Base-by-base conservation (phyloP, 2,113 vertebrate species). In the Heterocephalus glaber region DNA sequence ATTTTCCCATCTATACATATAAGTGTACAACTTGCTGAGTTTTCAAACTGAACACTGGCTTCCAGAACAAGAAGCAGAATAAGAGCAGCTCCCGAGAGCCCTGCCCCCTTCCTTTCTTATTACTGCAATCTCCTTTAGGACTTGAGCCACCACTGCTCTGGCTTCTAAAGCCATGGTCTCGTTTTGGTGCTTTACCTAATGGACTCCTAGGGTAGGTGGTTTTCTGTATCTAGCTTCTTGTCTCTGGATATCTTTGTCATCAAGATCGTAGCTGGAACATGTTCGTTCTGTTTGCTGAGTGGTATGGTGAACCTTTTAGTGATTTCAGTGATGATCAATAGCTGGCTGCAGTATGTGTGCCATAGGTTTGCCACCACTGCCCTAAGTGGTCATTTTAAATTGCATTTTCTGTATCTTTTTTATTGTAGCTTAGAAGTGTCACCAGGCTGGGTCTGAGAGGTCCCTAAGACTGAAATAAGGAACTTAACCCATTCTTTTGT, bases 321-420 rank as follows among this genome's bases (percentile, higher is more conserved):
- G 47, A 49, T 49, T 49, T 49, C 88, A 95, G 3, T 52, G 54
- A 56, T 56, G 12, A 49, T 49, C 5, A 49, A 49, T 9, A 49
- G 47, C 47, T 49, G 47, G 16, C 54, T 68, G n/a, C 66, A 16
- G 54, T 65, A 16, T 49, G 33, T 83, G 12, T 41, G 84, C 54
- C 70, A 56, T 56, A 56, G 54, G 54, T 56, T 56, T 16, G 16
- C 54, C 54, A 56, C 54, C 54, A 56, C 54, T 56, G 54, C 54
- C 54, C 44, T 60, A 86, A 38, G 28, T 56, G 24, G 54, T 66
- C 56, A 38, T 77, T 80, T 49, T 63, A 90, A 80, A 49, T 87
- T 91, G 70, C 14, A 41, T 91, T 93, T 56, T 63, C 76, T 84
- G n/a, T 38, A 54, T 80, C 24, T 84, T 95, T 92, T 63, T 84